These are phyloP conservation scores for Heliocidaris erythrogramma DNA, from an alignment of 35 echinoderm and acorn worm genomes.

Conservation along the genomic window DNA sequence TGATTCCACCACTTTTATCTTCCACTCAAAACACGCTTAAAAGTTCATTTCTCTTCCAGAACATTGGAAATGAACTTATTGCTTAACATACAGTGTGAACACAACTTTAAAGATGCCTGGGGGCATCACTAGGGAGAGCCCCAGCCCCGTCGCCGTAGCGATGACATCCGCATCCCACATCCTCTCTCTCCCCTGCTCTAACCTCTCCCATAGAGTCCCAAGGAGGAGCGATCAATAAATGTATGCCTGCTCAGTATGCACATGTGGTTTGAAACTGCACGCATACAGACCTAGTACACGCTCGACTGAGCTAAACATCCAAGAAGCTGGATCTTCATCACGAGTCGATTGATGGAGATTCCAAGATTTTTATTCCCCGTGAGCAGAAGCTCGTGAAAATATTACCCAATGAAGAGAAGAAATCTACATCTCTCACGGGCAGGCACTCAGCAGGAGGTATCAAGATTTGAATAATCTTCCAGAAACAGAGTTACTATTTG, in stretches of 20 bases:
- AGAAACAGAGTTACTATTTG: neutral
- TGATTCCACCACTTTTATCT: too few relatives aligned
- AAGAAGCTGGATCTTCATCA: neutral
- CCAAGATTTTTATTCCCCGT: neutral
- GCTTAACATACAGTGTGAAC: neutral
- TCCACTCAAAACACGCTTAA: too few relatives aligned
- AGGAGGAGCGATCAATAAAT: slow-evolving; percentile 10
- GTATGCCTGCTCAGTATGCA: neutral
- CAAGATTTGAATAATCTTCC: neutral
- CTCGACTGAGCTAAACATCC: neutral
- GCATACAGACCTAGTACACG: neutral
- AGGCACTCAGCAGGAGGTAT: neutral
- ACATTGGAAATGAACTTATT: too few relatives aligned
- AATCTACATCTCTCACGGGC: neutral
- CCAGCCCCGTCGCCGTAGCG: neutral
- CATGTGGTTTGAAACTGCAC: neutral
- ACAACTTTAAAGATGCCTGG: neutral
- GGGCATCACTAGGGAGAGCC: neutral
- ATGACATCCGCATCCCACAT: neutral
- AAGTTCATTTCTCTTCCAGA: too few relatives aligned
- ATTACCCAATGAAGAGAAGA: neutral
- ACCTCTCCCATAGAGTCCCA: neutral
- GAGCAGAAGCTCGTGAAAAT: neutral
- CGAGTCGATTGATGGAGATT: neutral
- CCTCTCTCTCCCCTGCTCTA: neutral